Base-by-base conservation (phyloP, 92 coral and sea anemone species). In the Phymanthus crucifer region DNA sequence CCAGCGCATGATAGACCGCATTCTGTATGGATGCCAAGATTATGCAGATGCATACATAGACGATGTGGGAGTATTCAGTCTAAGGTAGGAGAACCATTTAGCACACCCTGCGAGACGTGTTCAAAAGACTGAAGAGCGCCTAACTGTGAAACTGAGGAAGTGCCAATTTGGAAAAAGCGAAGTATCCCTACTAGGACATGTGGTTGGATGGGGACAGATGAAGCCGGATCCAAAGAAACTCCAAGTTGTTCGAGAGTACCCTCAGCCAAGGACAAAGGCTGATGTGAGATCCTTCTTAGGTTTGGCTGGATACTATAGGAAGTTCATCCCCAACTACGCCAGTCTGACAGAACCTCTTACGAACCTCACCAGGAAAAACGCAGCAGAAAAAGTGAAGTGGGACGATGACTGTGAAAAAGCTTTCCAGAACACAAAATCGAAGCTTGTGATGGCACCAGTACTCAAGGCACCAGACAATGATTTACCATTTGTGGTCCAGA, bases 101-200 rank as follows among this genome's bases (percentile, higher is more conserved):
- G 24, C 78, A 12, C 79, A 36, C 9, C n/a, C 73, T 84, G 24
- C 24, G 80, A 7, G 45, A 40, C 33, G 80, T 77, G 17, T 58
- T 84, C 27, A 32, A 36, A 29, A 31, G 88, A 18, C 48, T 78
- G 10, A 68, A 70, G 18, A 17, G 32, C 0, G 88, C 84, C 40
- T 78, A 34, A 70, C 66, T 16, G 48, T 45, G 11, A 78, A 66
- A 19, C 74, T 82, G 6, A 35, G 33, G 58, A 84, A 84, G 33
- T 84, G 88, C 32, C 79, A 84, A 7, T 71, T 84, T 37, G 56
- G 64, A 18, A 69, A 6, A 43, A 38, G 54, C 16, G 64, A 34
- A 52, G 83, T 84, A 4, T 54, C 57, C 2, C 77, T 52, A 40
- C 83, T 84, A 19, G 84, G 79, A 32, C 88, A 84, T 31, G 66